These are phyloP conservation scores for Nephrotoma appendiculata DNA, from an alignment of 2,888 invertebrate genomes.

Conservation along the genomic window DNA sequence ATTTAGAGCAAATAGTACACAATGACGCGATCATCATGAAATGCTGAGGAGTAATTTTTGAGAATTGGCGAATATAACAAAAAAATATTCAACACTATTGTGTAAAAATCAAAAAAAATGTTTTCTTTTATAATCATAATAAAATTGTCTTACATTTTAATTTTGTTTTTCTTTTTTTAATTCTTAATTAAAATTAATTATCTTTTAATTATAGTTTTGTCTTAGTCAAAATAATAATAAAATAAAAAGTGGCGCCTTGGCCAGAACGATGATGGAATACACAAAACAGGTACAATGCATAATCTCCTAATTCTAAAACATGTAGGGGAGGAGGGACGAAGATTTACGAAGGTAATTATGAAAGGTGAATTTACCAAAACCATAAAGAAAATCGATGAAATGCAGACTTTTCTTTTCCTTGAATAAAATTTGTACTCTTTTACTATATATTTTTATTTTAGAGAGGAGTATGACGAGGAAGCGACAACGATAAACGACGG, in stretches of 20 bases:
- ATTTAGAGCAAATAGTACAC: not conserved
- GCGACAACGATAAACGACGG: not conserved
- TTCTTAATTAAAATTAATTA: not conserved
- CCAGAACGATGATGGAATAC: not conserved
- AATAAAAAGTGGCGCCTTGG: not conserved
- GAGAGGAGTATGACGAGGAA: not conserved
- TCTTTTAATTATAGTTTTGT: not conserved
- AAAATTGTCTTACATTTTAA: not conserved
- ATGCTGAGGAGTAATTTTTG: not conserved
- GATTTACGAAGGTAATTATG: not conserved
- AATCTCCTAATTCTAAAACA: not conserved
- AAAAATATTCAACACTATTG: not conserved
- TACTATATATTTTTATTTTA: not conserved
- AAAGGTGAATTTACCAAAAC: not conserved
- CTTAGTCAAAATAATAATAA: not conserved
- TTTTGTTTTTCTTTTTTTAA: not conserved
- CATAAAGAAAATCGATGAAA: not conserved
- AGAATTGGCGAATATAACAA: not conserved
- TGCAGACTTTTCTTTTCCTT: not conserved
- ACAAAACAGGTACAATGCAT: not conserved
- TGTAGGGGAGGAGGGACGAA: not conserved
- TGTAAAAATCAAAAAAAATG: not conserved
- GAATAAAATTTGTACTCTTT: not conserved
- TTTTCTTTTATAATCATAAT: not conserved
- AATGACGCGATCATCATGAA: not conserved